A percentile compares a stretch with the other conserved stretches of the same genome.
phyloP scores from a whole-genome alignment of 2,888 invertebrate species.

The Acleris laterana region DNA sequence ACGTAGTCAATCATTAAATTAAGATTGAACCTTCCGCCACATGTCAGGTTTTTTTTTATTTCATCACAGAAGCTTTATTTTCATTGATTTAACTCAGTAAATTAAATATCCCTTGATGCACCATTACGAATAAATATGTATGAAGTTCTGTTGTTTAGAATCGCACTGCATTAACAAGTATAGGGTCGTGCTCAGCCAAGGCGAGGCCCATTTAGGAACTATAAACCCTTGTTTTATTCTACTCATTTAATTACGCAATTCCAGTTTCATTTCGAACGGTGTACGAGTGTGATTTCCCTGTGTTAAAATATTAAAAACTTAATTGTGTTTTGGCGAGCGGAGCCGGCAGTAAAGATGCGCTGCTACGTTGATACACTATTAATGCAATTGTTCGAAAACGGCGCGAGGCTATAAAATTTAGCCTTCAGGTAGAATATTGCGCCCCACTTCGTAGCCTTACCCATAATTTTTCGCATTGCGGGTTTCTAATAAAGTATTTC shows the following conservation, averaged over 20 bases:
- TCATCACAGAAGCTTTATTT: too few relatives aligned
- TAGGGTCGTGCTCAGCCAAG: constrained; percentile 6
- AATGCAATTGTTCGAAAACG: constrained; percentile 83
- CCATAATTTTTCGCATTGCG: constrained; percentile 82
- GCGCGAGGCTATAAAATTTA: constrained; percentile 77
- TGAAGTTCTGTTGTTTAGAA: too few relatives aligned
- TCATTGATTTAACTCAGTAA: too few relatives aligned
- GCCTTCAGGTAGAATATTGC: constrained; percentile 78
- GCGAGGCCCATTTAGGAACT: constrained; percentile 25
- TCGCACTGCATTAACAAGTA: neutral
- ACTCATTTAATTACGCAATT: constrained; percentile 57
- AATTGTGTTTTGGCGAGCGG: constrained; percentile 70
- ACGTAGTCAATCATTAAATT: too few relatives aligned
- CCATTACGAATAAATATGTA: too few relatives aligned
- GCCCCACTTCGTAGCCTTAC: constrained; percentile 70
- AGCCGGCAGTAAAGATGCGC: constrained; percentile 72
- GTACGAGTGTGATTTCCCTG: constrained; percentile 62
- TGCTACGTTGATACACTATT: constrained; percentile 80
- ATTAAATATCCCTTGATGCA: too few relatives aligned
- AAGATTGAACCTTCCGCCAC: too few relatives aligned
- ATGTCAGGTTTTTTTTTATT: too few relatives aligned
- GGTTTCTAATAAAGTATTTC: constrained; percentile 62
- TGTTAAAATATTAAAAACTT: constrained; percentile 78
- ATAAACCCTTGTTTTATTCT: constrained; percentile 41
- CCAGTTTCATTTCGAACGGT: constrained; percentile 42